Conservation (phyloP, 2,113 vertebrate species). For the Neopipo cinnamomea region DNA sequence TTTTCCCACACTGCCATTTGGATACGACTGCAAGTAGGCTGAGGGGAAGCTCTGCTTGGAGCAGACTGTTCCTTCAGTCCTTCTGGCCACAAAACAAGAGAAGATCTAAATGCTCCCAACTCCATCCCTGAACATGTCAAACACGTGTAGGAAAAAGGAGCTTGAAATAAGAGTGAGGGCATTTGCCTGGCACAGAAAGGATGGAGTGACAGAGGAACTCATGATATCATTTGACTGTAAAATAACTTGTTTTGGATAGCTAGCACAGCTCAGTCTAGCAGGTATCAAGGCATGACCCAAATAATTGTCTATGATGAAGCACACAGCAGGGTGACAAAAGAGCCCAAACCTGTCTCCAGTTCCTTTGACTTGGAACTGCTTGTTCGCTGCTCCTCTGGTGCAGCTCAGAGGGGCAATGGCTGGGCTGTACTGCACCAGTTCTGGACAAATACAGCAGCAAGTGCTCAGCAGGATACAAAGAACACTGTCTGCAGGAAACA, state of each 20-base stretch:
- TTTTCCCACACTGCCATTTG: slow-evolving; percentile 3
- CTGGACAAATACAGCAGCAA: not conserved
- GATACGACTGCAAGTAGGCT: not conserved
- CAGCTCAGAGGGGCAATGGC: not conserved
- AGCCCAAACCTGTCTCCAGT: not conserved
- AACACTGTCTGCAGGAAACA: not conserved
- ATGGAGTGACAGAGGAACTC: not conserved
- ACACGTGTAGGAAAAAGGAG: not conserved
- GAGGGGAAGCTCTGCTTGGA: not conserved
- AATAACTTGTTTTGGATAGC: not conserved
- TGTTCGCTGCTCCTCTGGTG: accelerated
- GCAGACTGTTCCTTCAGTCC: not conserved
- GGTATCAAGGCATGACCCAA: not conserved
- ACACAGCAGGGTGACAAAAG: not conserved
- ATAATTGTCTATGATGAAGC: not conserved
- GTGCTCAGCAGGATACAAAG: not conserved
- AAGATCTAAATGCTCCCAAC: not conserved
- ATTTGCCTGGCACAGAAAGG: not conserved
- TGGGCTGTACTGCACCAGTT: not conserved
- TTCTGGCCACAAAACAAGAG: not conserved
- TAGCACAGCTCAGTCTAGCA: not conserved
- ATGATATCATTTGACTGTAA: not conserved
- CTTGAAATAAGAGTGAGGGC: not conserved
- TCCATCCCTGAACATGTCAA: not conserved
- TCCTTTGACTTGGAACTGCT: not conserved